These are phyloP conservation scores for Parnassius glacialis DNA, from an alignment of 2,888 invertebrate genomes.

Conservation along the genomic window DNA sequence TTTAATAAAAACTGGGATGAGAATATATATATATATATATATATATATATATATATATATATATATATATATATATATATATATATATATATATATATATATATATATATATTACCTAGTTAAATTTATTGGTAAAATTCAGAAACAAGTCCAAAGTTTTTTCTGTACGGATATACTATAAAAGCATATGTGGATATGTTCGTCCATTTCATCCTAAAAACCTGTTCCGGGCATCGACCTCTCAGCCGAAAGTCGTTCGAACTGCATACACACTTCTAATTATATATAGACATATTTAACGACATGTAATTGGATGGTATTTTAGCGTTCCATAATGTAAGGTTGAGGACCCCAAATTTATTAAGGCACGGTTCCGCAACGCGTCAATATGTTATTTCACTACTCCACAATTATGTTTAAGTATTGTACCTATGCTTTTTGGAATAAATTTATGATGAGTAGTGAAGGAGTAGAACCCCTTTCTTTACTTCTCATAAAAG, in stretches of 20 bases:
- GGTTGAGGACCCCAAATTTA: neutral
- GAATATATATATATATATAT: too few relatives aligned
- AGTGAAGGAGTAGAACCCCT: too few relatives aligned
- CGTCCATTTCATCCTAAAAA: conserved; percentile 36
- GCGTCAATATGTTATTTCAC: neutral
- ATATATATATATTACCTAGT: too few relatives aligned
- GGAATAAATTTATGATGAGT: too few relatives aligned
- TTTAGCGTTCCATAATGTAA: conserved; percentile 24
- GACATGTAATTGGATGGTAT: conserved; percentile 26
- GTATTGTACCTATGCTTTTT: neutral
- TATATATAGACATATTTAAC: conserved; percentile 42
- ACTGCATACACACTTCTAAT: conserved; percentile 44
- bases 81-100: too few relatives aligned
- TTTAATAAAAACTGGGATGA: too few relatives aligned
- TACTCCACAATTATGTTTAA: neutral
- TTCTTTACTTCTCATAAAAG: too few relatives aligned
- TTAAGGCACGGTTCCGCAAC: neutral
- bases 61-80: too few relatives aligned
- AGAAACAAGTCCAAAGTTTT: conserved; percentile 21
- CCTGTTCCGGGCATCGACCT: conserved; percentile 36
- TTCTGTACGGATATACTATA: conserved; percentile 18
- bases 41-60: too few relatives aligned
- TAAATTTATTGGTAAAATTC: conserved; percentile 7
- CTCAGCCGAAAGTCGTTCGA: conserved; percentile 26
- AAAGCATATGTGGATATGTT: conserved; percentile 19